Base-by-base conservation (phyloP, 1,140 invertebrate species). In the Pseudomyrmex dendroicus region DNA sequence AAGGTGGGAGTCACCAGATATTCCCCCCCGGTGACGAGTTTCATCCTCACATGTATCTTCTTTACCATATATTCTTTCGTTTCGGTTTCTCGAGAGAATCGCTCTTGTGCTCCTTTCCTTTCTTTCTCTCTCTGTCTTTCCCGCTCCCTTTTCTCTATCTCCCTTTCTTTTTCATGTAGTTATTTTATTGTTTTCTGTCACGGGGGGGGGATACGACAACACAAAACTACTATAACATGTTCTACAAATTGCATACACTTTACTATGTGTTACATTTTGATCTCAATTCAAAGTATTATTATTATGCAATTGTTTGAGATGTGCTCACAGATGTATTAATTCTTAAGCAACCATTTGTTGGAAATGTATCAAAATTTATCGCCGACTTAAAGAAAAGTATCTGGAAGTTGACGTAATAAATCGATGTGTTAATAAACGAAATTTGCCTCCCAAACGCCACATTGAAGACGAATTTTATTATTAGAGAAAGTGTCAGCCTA, bases 1-100 rank as follows among this genome's bases (percentile, higher is more conserved):
- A 88, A 84, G 84, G 86, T 88, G 87, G 87, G 87, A 87, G 76
- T 78, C 82, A 35, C 56, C 84, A 57, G 82, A 35, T 35, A 35
- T 35, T 35, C 35, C 72, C 72, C 73, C 76, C 78, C 61, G 35
- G 35, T 35, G 57, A 68, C 83, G 73, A 52, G 77, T 72, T 80
- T 82, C 87, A 89, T 89, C 73, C 73, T 88, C 70, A 15, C 83
- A 82, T 13, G 70, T 56, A 80, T 84, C 87, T 86, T 82, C 80
- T 88, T 78, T 89, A 80, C 66, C 88, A 54, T 50, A 66, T 85
- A 89, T 89, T 88, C 87, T 86, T 88, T 73, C 50, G 15, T 52
- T 59, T 77, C 63, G 9, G 52, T 44, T 67, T 20, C n/a, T 57
- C 20, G 22, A 35, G 50, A 25, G 25, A 9, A 56, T 57, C 9